Conservation (phyloP, 1,140 invertebrate species). For the Ceratina japonica region DNA sequence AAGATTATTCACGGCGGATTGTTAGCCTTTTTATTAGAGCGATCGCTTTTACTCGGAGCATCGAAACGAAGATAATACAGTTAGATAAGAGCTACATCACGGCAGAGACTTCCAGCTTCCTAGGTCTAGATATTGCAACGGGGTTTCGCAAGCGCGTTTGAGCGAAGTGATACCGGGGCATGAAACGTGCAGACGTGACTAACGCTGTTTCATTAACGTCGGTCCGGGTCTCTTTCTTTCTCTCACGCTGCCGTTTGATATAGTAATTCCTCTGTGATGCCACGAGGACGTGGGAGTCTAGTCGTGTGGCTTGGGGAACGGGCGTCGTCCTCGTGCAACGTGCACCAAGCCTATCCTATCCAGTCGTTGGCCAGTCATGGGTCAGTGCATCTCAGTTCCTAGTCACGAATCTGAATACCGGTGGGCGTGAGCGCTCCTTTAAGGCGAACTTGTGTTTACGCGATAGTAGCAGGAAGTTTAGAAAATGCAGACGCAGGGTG, state of each 20-base stretch:
- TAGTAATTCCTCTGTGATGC: conserved; percentile 53
- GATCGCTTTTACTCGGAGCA: neutral
- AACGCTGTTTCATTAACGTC: conserved; percentile 62
- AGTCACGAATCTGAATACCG: conserved; percentile 73
- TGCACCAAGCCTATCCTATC: conserved; percentile 60
- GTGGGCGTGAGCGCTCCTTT: conserved; percentile 52
- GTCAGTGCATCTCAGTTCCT: conserved; percentile 76
- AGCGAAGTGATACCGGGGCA: conserved; percentile 44
- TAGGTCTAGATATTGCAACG: conserved; percentile 25
- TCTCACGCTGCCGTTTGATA: conserved; percentile 63
- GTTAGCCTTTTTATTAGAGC: no score
- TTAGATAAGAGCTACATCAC: no score
- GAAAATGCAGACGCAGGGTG: neutral
- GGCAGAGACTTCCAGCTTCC: neutral
- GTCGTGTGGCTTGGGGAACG: conserved; percentile 53
- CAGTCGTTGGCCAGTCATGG: conserved; percentile 74
- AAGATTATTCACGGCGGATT: no score
- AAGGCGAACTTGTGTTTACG: conserved; percentile 54
- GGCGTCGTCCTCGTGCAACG: conserved; percentile 68
- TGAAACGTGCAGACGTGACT: conserved; percentile 60
- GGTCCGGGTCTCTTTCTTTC: conserved; percentile 43
- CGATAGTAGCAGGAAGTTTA: conserved; percentile 50
- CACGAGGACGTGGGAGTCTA: conserved; percentile 64
- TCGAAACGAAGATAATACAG: neutral
- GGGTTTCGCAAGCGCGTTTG: conserved; percentile 44